Evolutionary conservation across 2,888 invertebrate genomes (phyloP), one percentile per base, ranked within the genome.

Genomic region (Aphodius sticticus): DNA sequence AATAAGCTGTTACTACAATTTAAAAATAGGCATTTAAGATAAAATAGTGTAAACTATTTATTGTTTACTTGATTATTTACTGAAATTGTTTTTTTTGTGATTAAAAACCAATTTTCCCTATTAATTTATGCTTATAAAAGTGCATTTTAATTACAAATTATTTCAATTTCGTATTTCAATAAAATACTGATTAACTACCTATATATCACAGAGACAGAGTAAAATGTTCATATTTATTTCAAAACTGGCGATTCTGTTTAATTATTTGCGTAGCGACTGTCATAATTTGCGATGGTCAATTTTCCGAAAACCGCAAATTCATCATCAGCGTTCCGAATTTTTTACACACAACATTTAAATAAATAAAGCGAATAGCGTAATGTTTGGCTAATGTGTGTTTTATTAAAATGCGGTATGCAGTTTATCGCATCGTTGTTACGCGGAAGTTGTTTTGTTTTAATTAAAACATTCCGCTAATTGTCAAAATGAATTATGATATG

Each of bases 401-500:
- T 53, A 53, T 53, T 53, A 53, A 53, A 53, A 53, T 53, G 1
- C 53, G 53, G 53, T 53, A 7, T 53, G 53, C 12, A 9, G 4
- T 53, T 53, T 53, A 53, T 53, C 12, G 12, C 9, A 12, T 53
- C 4, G 12, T 53, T 12, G 12, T 53, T 53, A 12, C 2, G 53
- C 9, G 53, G 53, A 53, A 53, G 53, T 53, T 53, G 12, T 53
- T 53, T 53, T 53, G 53, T 53, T 53, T 53, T 53, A 53, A 53
- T 53, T 53, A 53, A 53, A 53, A 53, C 53, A 53, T 53, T 53
- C 53, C 53, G 53, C 53, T 53, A 53, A 53, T 53, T 53, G 53
- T 53, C 53, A 53, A 12, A 53, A 53, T 53, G 1, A 53, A 53
- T 53, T 53, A 5, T 53, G 1, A 3, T 2, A 1, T 53, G 53